Conservation (phyloP, 2,113 vertebrate genomes). For the Prunella fulvescens region DNA sequence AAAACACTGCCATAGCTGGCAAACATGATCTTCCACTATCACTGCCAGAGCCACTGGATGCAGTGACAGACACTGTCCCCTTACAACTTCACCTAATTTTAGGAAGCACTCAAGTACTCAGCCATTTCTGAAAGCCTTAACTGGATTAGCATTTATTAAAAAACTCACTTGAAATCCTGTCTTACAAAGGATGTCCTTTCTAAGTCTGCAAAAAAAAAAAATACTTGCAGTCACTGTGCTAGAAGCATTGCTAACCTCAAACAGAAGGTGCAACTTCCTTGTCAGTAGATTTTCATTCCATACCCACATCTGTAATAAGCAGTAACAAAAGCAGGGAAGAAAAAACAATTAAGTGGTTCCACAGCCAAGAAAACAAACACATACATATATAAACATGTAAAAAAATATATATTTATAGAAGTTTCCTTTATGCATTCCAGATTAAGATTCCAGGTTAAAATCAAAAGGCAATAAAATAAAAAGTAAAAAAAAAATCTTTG, state of each 20-base stretch:
- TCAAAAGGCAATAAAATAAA: neutral
- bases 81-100: neutral
- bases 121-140: neutral
- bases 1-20: neutral
- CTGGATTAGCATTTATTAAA: neutral
- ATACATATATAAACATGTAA: neutral
- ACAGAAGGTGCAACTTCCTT: neutral
- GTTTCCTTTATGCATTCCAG: neutral
- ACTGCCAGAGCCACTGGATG: neutral
- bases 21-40: neutral
- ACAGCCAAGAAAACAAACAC: neutral
- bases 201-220: neutral
- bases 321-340: neutral
- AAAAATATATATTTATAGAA: fast-evolving
- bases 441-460: neutral
- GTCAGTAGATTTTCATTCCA: neutral
- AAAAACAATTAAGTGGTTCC: neutral
- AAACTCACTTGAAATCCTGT: neutral
- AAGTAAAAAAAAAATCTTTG: neutral
- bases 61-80: neutral
- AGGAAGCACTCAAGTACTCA: neutral
- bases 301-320: neutral
- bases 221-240: neutral
- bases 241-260: neutral
- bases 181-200: neutral